phyloP scores from a whole-genome alignment of 2,797 vertebrate species.

The Melanotaenia maccullochi region DNA sequence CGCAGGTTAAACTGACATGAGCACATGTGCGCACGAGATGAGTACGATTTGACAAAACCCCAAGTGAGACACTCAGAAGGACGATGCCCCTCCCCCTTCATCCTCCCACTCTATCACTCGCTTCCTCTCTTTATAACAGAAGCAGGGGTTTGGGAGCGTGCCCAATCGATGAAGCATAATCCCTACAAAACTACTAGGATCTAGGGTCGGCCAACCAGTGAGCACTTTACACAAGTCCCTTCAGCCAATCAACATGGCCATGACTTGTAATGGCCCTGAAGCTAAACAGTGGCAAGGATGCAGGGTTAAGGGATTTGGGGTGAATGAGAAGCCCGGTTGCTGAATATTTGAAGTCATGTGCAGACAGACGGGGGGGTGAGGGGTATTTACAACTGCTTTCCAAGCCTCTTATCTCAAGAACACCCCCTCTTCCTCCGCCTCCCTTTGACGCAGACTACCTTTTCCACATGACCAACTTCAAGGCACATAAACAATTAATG shows the following conservation, averaged over 20 bases:
- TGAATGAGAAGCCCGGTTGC: slow-evolving; percentile 46
- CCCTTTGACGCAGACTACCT: slow-evolving; percentile 64
- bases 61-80: slow-evolving; percentile 41
- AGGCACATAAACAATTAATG: slow-evolving; percentile 39
- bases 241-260: slow-evolving; percentile 60
- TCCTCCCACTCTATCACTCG: not conserved
- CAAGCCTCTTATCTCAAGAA: slow-evolving; percentile 64
- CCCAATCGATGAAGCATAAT: slow-evolving; percentile 78
- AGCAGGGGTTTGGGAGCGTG: slow-evolving; percentile 72
- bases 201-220: slow-evolving; percentile 52
- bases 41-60: slow-evolving; percentile 56
- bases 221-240: slow-evolving; percentile 36
- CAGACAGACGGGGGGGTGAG: slow-evolving; percentile 23
- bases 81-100: slow-evolving; percentile 65
- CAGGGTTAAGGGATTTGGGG: slow-evolving; percentile 28
- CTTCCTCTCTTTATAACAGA: slow-evolving; percentile 48
- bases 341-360: slow-evolving; percentile 64
- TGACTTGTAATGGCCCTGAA: slow-evolving; percentile 30
- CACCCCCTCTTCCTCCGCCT: not conserved
- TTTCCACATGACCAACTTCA: slow-evolving; percentile 63
- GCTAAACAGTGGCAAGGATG: slow-evolving; percentile 58
- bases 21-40: slow-evolving; percentile 52
- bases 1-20: slow-evolving; percentile 29
- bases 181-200: slow-evolving; percentile 70
- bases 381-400: slow-evolving; percentile 29